A percentile compares a stretch with the other conserved stretches of the same genome.
Evolutionary conservation across 2,797 vertebrate genomes (phyloP).

Genomic region (Geotrypetes seraphini): DNA sequence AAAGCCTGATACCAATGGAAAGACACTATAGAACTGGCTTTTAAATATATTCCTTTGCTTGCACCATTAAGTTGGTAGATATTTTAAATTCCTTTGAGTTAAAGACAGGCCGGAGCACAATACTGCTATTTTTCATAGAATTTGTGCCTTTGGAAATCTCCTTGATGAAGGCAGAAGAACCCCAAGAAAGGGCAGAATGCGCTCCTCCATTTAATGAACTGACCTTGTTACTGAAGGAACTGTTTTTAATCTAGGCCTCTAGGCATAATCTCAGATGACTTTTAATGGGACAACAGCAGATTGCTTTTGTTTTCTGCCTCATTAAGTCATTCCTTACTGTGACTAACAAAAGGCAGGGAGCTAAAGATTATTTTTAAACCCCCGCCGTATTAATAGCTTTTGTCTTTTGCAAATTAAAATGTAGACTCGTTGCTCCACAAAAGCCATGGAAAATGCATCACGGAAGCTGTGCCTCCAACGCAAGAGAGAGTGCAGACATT

Average conservation of each 20-base stretch:
- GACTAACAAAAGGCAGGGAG: slow-evolving; percentile 21
- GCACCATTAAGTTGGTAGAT: too few species aligned
- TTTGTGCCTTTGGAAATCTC: too few species aligned
- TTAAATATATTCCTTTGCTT: too few species aligned
- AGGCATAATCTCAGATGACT: slow-evolving; percentile 24
- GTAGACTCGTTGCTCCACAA: slow-evolving; percentile 10
- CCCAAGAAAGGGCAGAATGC: slow-evolving; percentile 10
- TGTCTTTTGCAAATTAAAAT: slow-evolving; percentile 31
- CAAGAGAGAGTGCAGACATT: too few species aligned
- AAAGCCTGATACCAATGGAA: too few species aligned
- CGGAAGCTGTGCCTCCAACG: slow-evolving; percentile 20
- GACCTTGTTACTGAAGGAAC: slow-evolving; percentile 28
- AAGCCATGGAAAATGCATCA: slow-evolving; percentile 20
- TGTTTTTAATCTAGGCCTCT: slow-evolving; percentile 22
- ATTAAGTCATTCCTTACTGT: slow-evolving; percentile 16
- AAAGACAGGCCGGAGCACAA: too few species aligned
- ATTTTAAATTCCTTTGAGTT: too few species aligned
- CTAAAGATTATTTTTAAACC: slow-evolving; percentile 11
- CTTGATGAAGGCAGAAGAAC: too few species aligned
- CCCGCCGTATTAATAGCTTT: slow-evolving; percentile 12
- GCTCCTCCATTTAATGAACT: slow-evolving; percentile 30
- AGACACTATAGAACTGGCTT: too few species aligned
- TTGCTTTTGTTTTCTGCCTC: slow-evolving; percentile 27
- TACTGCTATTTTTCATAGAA: too few species aligned
- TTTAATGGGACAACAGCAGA: slow-evolving; percentile 26